Percentiles rank a stretch among this genome's conserved stretches.
These are phyloP conservation scores for Aphidius gifuensis DNA, from an alignment of 1,140 invertebrate species.

Conservation along the genomic window DNA sequence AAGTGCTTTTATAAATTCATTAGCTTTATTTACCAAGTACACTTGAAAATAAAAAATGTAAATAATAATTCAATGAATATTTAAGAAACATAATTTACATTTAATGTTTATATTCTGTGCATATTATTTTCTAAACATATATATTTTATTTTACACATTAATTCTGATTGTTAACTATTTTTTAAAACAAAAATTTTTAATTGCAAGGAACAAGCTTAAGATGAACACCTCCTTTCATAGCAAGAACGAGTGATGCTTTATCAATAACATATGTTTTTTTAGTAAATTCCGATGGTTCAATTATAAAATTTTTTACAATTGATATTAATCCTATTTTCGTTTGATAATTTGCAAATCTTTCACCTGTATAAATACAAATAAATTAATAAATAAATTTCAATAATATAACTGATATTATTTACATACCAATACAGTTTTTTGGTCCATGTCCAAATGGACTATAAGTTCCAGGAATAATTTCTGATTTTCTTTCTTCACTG, in stretches of 20 bases:
- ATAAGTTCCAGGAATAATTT: not conserved
- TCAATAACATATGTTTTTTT: constrained; percentile 19
- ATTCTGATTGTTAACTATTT: constrained; percentile 17
- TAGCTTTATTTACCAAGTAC: too few species aligned
- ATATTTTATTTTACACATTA: constrained; percentile 44
- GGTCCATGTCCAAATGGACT: constrained; percentile 54
- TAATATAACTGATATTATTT: not conserved
- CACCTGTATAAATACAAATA: constrained; percentile 14
- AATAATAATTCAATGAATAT: too few species aligned
- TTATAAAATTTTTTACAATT: constrained; percentile 15
- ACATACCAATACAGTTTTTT: constrained; percentile 53
- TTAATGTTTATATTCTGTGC: too few species aligned
- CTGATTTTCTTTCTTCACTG: constrained; percentile 3
- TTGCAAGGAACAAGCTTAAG: constrained; percentile 17
- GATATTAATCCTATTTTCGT: constrained; percentile 25
- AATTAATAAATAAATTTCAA: not conserved
- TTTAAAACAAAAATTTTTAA: not conserved
- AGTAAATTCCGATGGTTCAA: constrained; percentile 18
- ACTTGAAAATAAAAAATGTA: too few species aligned
- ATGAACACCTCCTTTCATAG: constrained; percentile 17
- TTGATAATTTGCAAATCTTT: constrained; percentile 25
- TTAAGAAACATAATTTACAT: too few species aligned
- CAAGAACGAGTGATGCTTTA: constrained; percentile 10
- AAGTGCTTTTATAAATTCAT: too few species aligned
- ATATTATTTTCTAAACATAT: constrained; percentile 31